phyloP scores from a whole-genome alignment of 1,140 invertebrate species.

The Helicoverpa armigera region DNA sequence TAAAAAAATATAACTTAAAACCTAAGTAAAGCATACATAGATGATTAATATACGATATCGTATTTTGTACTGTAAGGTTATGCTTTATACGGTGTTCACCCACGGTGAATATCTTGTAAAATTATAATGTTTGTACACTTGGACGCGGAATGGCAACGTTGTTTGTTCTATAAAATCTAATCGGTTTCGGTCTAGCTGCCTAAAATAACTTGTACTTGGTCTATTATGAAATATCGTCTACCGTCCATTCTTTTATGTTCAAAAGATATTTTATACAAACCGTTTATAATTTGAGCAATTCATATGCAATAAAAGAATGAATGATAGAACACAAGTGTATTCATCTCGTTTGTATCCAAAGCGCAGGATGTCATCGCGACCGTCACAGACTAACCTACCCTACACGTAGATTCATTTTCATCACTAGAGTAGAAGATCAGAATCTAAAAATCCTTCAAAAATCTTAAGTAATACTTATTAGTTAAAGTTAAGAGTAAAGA shows the following conservation, averaged over 20 bases:
- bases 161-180: constrained; percentile 51
- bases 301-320: constrained; percentile 19
- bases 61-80: constrained; percentile 85
- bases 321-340: constrained; percentile 32
- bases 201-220: constrained; percentile 61
- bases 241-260: neutral
- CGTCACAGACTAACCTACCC: constrained; percentile 8
- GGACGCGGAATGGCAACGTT: constrained; percentile 64
- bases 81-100: constrained; percentile 22
- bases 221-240: constrained; percentile 41
- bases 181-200: constrained; percentile 62
- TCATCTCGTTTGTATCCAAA: constrained; percentile 28
- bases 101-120: constrained; percentile 35
- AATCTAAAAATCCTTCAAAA: constrained; percentile 29
- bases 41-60: constrained; percentile 80
- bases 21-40: constrained; percentile 83
- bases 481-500: constrained; percentile 31
- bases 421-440: constrained; percentile 7
- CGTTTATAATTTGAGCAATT: neutral
- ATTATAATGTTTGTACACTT: constrained; percentile 62
- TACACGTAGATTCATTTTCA: constrained; percentile 8
- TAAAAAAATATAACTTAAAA: constrained; percentile 71
- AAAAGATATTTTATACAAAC: neutral
- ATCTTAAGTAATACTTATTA: constrained; percentile 40
- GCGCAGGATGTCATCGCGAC: constrained; percentile 31